Base-by-base conservation (phyloP, 2,888 invertebrate genomes). In the Drosophila melanocephala region DNA sequence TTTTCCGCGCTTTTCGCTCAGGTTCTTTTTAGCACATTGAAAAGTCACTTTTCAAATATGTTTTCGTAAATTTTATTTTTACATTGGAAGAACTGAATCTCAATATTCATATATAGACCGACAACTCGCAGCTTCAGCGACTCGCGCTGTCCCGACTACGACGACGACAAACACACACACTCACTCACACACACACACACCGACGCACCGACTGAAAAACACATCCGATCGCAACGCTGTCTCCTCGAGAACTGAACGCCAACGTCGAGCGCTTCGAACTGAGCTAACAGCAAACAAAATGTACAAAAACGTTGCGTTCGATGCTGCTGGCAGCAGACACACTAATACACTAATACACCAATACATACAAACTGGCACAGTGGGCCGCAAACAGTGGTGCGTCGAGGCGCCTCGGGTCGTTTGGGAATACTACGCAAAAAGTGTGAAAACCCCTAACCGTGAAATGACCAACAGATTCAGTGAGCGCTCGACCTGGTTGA, bases 231-330 rank as follows among this genome's bases (percentile, higher is more conserved):
- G 86, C 78, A 75, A 55, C 84, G 88, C 76, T 61, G 86, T 83
- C 86, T 86, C 72, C 79, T 79, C 83, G 84, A 87, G 88, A 86
- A 87, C 86, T 87, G 86, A 85, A 76, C 79, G 76, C 82, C 83
- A 78, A 81, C 79, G 75, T 74, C 69, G 71, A 81, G 72, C 83
- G 83, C 79, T 74, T 77, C 75, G 60, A 74, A 64, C 77, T 59
- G 69, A 56, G 30, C 51, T 19, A 66, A 50, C 59, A 53, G 28
- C 52, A 57, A 44, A 53, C 52, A 58, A 64, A 44, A 61, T 19
- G 53, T 56, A 39, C 42, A 66, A 65, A 52, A 60, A 82, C 74
- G 83, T 75, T 75, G 77, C 82, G 68, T 68, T 69, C 69, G 69
- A 69, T 39, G 57, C n/a, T 66, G 73, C 74, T 59, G 64, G 28